Evolutionary conservation across 2,797 vertebrate species (phyloP).

Genomic region (Thamnophis elegans): DNA sequence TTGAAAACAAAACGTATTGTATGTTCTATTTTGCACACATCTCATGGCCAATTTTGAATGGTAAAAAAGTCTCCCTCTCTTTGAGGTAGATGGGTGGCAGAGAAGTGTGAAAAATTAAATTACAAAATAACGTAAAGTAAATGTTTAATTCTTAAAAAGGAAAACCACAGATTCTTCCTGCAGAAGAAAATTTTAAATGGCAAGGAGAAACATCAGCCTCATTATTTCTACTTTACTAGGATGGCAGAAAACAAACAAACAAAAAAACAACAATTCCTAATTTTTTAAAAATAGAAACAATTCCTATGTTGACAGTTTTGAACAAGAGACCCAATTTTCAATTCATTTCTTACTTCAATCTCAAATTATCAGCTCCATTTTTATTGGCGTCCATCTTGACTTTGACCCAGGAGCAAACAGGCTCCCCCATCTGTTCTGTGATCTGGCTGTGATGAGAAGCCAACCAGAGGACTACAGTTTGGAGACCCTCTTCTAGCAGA

Average conservation of each 20-base stretch:
- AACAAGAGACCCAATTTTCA: background rate
- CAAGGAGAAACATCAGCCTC: background rate
- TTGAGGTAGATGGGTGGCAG: background rate
- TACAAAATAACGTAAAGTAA: background rate
- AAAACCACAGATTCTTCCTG: background rate
- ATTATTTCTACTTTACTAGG: background rate
- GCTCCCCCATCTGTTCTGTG: constrained; percentile 75
- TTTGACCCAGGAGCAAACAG: constrained; percentile 83
- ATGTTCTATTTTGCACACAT: background rate
- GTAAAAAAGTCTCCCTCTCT: background rate
- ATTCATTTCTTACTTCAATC: constrained; percentile 73
- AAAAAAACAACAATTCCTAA: background rate
- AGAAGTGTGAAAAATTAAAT: background rate
- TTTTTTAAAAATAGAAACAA: background rate
- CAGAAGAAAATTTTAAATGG: background rate
- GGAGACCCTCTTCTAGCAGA: constrained; percentile 73
- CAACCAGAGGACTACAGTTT: constrained; percentile 82
- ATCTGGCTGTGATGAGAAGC: constrained; percentile 67
- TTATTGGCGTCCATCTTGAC: constrained; percentile 81
- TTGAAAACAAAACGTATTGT: background rate
- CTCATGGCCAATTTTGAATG: background rate
- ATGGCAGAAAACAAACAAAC: background rate
- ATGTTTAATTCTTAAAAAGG: background rate
- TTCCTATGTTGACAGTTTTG: background rate
- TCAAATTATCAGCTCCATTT: constrained; percentile 76